phyloP scores from a whole-genome alignment of 2,113 vertebrate genomes.

The Campylomormyrus tamandua region DNA sequence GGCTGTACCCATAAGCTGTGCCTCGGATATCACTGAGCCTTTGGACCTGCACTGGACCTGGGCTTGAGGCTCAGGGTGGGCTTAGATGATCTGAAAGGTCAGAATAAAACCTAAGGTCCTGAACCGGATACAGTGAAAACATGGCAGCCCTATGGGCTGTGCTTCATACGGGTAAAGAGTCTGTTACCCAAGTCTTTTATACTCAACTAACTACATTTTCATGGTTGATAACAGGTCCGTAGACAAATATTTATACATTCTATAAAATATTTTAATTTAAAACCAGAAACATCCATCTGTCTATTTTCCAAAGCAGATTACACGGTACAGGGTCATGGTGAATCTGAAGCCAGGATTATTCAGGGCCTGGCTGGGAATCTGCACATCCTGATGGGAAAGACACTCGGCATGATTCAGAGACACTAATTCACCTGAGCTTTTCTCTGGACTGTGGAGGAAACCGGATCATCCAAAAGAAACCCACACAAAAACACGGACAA shows the following conservation, averaged over 20 bases:
- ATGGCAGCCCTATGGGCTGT: neutral
- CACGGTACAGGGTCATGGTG: neutral
- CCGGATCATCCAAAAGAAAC: neutral
- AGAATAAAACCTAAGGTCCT: neutral
- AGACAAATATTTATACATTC: neutral
- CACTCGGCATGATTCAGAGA: neutral
- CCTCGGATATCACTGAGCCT: neutral
- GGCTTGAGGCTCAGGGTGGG: neutral
- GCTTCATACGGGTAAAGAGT: neutral
- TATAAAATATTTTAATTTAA: neutral
- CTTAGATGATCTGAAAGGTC: constrained; percentile 6
- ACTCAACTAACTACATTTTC: neutral
- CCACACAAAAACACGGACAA: neutral
- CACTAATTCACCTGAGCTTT: neutral
- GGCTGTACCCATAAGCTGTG: neutral
- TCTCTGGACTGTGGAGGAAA: neutral
- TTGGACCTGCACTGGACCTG: constrained; percentile 2
- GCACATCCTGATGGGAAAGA: neutral
- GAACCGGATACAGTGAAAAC: neutral
- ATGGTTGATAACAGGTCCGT: neutral
- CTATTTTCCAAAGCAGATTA: neutral
- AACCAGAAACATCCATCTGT: neutral
- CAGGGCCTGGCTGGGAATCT: neutral
- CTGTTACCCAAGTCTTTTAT: neutral
- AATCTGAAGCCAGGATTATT: neutral